Conservation (phyloP, 2,797 vertebrate species). For the Eulemur albifrons region DNA sequence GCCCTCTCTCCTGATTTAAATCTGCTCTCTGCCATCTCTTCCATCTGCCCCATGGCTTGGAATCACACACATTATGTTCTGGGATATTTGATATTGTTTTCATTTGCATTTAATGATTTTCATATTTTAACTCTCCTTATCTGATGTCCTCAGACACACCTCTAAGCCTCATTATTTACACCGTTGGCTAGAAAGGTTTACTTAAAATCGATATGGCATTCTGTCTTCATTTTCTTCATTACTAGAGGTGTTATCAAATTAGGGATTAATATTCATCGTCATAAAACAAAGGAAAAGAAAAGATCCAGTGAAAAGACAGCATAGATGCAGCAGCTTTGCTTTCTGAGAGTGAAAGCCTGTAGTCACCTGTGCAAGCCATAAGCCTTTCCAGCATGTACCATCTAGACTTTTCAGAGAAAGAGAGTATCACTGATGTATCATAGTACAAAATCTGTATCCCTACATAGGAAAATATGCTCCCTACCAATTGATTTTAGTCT, state of each 20-base stretch:
- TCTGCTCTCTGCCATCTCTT: neutral
- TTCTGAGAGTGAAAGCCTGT: neutral
- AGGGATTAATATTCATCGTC: neutral
- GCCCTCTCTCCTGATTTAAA: neutral
- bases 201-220: neutral
- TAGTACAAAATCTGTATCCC: neutral
- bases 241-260: neutral
- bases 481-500: neutral
- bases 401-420: neutral
- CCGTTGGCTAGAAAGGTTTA: neutral
- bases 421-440: neutral
- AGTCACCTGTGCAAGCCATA: neutral
- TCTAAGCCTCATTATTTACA: neutral
- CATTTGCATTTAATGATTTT: constrained; percentile 7
- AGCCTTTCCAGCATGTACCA: neutral
- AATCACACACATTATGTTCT: neutral
- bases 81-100: constrained; percentile 14
- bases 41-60: neutral
- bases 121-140: neutral
- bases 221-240: neutral
- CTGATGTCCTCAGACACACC: neutral
- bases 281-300: neutral
- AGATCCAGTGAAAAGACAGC: neutral
- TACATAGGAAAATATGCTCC: neutral
- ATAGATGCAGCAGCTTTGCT: neutral